These are phyloP conservation scores for Scylla paramamosain DNA, from an alignment of 1,140 invertebrate species.

Conservation along the genomic window DNA sequence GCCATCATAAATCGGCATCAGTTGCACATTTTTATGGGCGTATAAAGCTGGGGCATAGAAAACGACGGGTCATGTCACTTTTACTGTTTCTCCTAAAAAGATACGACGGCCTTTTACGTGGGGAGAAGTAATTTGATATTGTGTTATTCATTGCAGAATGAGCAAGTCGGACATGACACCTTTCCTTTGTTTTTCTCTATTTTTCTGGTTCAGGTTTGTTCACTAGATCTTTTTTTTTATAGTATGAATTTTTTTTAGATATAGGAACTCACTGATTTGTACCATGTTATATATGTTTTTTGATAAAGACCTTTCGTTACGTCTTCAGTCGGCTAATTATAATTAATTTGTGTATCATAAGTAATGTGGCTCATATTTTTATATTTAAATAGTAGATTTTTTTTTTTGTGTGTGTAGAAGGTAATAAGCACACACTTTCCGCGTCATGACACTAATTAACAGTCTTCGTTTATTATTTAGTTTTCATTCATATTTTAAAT, in stretches of 20 bases:
- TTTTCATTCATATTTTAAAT: neutral
- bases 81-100: slow-evolving; percentile 69
- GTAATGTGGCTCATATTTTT: neutral
- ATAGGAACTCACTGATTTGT: no score
- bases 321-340: neutral
- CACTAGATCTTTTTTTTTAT: neutral
- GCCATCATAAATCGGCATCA: slow-evolving; percentile 72
- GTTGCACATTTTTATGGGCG: slow-evolving; percentile 72
- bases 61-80: slow-evolving; percentile 68
- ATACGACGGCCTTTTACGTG: slow-evolving; percentile 69
- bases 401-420: neutral
- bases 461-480: neutral
- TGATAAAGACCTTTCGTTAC: neutral
- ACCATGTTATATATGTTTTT: neutral
- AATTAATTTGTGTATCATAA: neutral
- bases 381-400: neutral
- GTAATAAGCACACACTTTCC: neutral
- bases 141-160: slow-evolving; percentile 70
- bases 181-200: neutral
- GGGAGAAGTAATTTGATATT: slow-evolving; percentile 70
- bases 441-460: neutral
- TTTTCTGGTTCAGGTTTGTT: neutral
- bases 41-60: slow-evolving; percentile 67
- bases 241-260: no score
- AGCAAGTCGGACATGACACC: neutral